Conservation (phyloP, 2,797 vertebrate genomes). For the Falco concolor region DNA sequence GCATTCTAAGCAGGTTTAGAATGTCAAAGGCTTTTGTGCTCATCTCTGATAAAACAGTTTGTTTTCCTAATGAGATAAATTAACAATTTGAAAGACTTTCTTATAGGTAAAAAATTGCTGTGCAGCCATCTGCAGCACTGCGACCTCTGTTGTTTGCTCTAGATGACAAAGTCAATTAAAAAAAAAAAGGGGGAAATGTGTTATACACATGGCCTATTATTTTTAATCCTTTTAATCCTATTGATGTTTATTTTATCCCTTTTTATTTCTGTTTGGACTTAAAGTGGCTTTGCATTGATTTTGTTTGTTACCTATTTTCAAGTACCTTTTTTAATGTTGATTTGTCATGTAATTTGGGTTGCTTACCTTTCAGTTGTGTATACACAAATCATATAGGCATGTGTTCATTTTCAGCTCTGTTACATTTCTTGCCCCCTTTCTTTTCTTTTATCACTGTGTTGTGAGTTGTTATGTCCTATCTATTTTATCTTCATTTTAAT, state of each 20-base stretch:
- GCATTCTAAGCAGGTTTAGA: rapidly evolving
- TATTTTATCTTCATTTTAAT: neutral
- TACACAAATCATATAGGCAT: neutral
- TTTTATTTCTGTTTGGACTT: neutral
- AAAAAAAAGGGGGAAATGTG: neutral
- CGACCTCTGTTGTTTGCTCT: neutral
- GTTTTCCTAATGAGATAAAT: neutral
- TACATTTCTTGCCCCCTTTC: neutral
- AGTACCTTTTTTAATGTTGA: neutral
- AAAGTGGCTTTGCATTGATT: neutral
- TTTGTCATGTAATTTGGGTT: neutral
- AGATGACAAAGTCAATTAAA: neutral
- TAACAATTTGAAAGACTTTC: neutral
- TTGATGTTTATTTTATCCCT: neutral
- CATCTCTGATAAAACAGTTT: neutral
- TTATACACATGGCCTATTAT: neutral
- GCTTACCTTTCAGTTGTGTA: neutral
- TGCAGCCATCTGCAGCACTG: neutral
- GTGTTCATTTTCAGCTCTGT: neutral
- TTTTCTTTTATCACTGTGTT: neutral
- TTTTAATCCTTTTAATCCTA: neutral
- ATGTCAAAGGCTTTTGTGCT: neutral
- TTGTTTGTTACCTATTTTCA: neutral
- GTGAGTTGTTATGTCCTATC: neutral
- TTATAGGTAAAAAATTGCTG: neutral